Evolutionary conservation across 2,888 invertebrate species (phyloP), one percentile per base, ranked within the genome.

Genomic region (Trissolcus japonicus): DNA sequence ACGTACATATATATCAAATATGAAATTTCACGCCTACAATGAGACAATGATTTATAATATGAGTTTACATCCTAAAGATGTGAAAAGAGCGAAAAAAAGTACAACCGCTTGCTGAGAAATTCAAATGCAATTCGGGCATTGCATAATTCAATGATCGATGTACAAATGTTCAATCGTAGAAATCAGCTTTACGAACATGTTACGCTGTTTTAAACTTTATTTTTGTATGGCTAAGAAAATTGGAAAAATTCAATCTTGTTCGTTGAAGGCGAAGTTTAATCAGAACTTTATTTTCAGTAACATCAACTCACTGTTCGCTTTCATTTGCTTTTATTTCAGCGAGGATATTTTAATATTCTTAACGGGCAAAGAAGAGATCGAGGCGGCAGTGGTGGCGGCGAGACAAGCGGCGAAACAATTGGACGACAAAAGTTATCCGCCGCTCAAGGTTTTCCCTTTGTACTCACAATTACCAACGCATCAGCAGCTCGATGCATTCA

Each of bases 351-450:
- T 98, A 63, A 95, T 98, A 46, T 98, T 98, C 90, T 90, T 98
- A 69, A 98, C 98, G 56, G 98, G 98, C 0, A 98, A 98, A 90
- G 98, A 98, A 89, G 98, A 98, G 92, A 98, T 98, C 80, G 98
- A 98, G 90, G 92, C 93, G n/a, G 92, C 95, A 79, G 93, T 93
- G 77, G 91, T 93, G 81, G 94, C 94, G 85, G 94, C 96, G 50
- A 91, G 93, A 81, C 91, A 93, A 84, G 92, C 94, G 79, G 92
- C 93, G 0, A 94, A 93, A 90, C 94, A 91, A 86, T 91, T 91
- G 69, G 90, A 90, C 66, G 90, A 91, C 1, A 90, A 91, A 78
- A 92, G 92, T 0, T 84, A 85, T 80, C 94, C 95, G 0, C 91
- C 92, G 14, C 90, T 98, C 57, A 92, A 92, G 82, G 95, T 96